Evolutionary conservation across 1,140 invertebrate genomes (phyloP).

Genomic region (Pseudomyrmex dendroicus): DNA sequence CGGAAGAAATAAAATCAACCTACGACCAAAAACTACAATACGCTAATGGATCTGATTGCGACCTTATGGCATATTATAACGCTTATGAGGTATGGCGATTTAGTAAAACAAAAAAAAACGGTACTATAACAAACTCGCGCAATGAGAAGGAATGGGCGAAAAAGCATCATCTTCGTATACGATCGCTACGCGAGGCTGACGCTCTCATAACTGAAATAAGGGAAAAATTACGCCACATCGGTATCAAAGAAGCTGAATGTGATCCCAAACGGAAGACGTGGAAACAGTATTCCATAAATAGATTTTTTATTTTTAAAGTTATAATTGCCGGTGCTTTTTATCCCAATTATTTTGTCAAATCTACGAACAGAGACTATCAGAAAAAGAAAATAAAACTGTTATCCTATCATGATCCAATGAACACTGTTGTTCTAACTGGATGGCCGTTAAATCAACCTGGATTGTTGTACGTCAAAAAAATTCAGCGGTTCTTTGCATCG

Average conservation of each 20-base stretch:
- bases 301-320: conserved; percentile 88
- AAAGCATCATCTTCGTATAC: conserved; percentile 90
- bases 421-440: conserved; percentile 91
- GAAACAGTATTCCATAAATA: conserved; percentile 82
- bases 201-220: conserved; percentile 90
- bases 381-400: conserved; percentile 88
- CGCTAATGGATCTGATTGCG: conserved; percentile 93
- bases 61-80: conserved; percentile 93
- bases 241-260: conserved; percentile 83
- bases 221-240: conserved; percentile 85
- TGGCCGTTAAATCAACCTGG: conserved; percentile 90
- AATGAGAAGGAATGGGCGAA: conserved; percentile 90
- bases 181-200: conserved; percentile 90
- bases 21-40: conserved; percentile 93
- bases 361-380: conserved; percentile 75
- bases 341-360: conserved; percentile 93
- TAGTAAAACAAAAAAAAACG: conserved; percentile 76
- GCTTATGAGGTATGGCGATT: conserved; percentile 89
- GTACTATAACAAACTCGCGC: conserved; percentile 71
- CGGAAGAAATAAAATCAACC: conserved; percentile 89
- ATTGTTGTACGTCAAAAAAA: conserved; percentile 87
- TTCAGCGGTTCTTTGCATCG: conserved; percentile 86
- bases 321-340: conserved; percentile 90
- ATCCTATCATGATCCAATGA: conserved; percentile 90
- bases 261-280: conserved; percentile 80